Base-by-base conservation (phyloP, 2,113 vertebrate genomes). In the Aphyosemion australe region DNA sequence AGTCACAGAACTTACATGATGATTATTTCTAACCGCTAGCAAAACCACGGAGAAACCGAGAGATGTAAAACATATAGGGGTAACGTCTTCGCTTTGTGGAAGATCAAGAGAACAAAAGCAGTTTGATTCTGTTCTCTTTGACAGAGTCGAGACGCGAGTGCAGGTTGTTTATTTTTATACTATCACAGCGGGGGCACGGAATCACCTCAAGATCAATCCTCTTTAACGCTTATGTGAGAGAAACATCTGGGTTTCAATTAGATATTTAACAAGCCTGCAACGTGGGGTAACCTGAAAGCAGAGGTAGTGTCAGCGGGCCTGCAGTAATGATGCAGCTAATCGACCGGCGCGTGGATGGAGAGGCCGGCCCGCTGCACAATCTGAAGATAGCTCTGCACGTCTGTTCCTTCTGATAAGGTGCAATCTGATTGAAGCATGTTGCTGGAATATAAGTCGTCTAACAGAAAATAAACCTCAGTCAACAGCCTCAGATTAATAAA, bases 381-480 rank as follows among this genome's bases (percentile, higher is more conserved):
- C 78, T 83, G 69, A 78, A 85, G 76, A 78, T 83, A 80, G 75
- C 84, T 76, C 56, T 6, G 49, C 56, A 20, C 72, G 74, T 71
- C 90, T 92, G 91, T 75, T 87, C 53, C 63, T 39, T 43, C 84
- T 63, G 90, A 92, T 91, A 91, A 91, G 87, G 81, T 65, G 56
- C 76, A 80, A 86, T 91, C 89, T 79, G 86, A 89, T 89, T 80
- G 72, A 84, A 75, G 78, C 75, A 11, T 68, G 74, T 64, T 46
- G 79, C 63, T 68, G 84, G 83, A 87, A 86, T 82, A 85, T 65
- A 66, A 84, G 80, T 74, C 63, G n/a, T 76, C 79, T 78, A 65
- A 81, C 61, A 74, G 76, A 63, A 88, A 86, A 80, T 81, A 89
- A 86, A 84, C 70, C 69, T 76, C 61, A 73, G 82, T 82, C 76